Evolutionary conservation across 1,140 invertebrate genomes (phyloP), one percentile per base, ranked within the genome.

Genomic region (Heliconius hermathena): DNA sequence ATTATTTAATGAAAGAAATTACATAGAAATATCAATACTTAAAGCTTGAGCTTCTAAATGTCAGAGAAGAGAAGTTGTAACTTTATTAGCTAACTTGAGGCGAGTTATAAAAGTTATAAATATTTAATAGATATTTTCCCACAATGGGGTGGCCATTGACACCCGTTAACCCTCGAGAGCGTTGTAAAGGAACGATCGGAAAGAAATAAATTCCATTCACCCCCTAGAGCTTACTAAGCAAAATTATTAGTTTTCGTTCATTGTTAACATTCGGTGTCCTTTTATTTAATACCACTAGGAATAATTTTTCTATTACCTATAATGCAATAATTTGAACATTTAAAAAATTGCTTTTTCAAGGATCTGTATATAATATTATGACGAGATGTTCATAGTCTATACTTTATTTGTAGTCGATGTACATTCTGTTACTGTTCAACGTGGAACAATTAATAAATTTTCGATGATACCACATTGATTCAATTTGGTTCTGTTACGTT

Each of bases 61-160:
- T 29, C 60, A 29, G 60, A 66, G 26, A 26, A 5, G 13, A 66
- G 60, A 66, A 66, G 22, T 66, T 66, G 71, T 77, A 81, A 81
- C 78, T 76, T 75, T 81, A 76, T 74, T 74, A 77, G 80, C 72
- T 74, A 81, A 81, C 77, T 73, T 81, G 73, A 81, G 73, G 77
- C 80, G 66, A 81, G 76, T 74, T 78, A 71, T 73, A 77, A 52
- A 71, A 70, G 81, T 90, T 88, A 93, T 94, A 93, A 93, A 94
- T 94, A 94, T 94, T 94, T 93, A 91, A 93, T 91, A 91, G 88
- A 91, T 86, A 91, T 93, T 91, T 94, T 94, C 91, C 91, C 91
- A 93, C 91, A 94, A 93, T 91, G 90, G 90, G 91, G 90, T 91
- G 88, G 90, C 88, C 85, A 91, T 94, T 92, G 89, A 89, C 90